These are phyloP conservation scores for Porphyrio hochstetteri DNA, from an alignment of 2,113 vertebrate species.

Conservation along the genomic window DNA sequence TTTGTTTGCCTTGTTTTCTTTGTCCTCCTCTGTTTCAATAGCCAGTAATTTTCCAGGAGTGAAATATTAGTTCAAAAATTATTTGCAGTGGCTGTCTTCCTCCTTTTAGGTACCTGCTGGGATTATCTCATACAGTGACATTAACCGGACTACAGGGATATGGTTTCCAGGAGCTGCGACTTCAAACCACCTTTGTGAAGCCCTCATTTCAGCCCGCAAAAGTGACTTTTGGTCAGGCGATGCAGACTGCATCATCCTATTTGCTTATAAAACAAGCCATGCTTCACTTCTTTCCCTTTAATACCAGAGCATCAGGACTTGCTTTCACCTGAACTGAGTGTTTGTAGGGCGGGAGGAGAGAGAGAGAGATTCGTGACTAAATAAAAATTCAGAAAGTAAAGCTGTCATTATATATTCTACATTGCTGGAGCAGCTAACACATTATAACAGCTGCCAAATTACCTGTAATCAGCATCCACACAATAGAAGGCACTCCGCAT, in stretches of 20 bases:
- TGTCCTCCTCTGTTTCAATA: neutral
- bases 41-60: neutral
- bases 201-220: neutral
- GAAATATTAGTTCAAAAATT: neutral
- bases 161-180: neutral
- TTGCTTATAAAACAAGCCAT: neutral
- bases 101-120: neutral
- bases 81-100: neutral
- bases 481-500: constrained; percentile 33
- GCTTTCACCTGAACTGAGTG: neutral
- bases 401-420: constrained; percentile 23
- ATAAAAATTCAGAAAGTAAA: constrained; percentile 40
- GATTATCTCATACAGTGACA: neutral
- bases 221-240: neutral
- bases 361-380: neutral
- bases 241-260: neutral
- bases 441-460: constrained; percentile 55
- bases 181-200: neutral
- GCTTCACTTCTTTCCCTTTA: neutral
- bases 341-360: neutral
- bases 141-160: neutral
- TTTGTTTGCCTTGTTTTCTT: neutral
- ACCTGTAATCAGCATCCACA: constrained; percentile 59
- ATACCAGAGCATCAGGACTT: neutral
- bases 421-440: constrained; percentile 33